Base-by-base conservation (phyloP, 2,797 vertebrate species). In the Mareca penelope region DNA sequence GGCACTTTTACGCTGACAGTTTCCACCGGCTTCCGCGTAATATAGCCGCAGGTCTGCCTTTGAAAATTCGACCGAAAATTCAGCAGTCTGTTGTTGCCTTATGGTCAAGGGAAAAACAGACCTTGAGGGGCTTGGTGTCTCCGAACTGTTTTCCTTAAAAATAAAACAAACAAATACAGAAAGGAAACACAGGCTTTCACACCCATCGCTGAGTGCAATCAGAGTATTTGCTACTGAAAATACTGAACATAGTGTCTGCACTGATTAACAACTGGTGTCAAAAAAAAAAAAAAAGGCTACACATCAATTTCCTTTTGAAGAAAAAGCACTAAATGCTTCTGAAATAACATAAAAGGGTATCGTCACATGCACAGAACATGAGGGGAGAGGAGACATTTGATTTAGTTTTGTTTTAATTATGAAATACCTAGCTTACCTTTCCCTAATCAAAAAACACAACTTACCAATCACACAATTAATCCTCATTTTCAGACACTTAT, bases 31-130 rank as follows among this genome's bases (percentile, higher is more conserved):
- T 90, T 69, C 81, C 63, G 69, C 28, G 65, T n/a, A 78, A 76
- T 14, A 44, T 0, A 90, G 52, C 10, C 13, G 15, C 59, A 63
- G 19, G 22, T 56, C 44, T 70, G 59, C 28, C 44, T 91, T 40
- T 44, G n/a, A 79, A 69, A 87, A 71, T n/a, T 71, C 35, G 75
- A 56, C 31, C 13, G 16, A 82, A 77, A 93, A 64, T 40, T 37
- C 50, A 39, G 39, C 37, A 81, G 85, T 31, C 46, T 63, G n/a
- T 35, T 48, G 61, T 37, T 88, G 17, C 8, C 52, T 76, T 59
- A 78, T 72, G 28, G 79, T 65, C 87, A 90, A 85, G 76, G 15
- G 81, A 89, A 94, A 89, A 87, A 6, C 53, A 87, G 75, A 60
- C 4, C n/a, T 80, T 70, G 70, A 73, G 87, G 23, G n/a, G 48